Evolutionary conservation across 2,797 vertebrate genomes (phyloP).

Genomic region (Chiroxiphia lanceolata): DNA sequence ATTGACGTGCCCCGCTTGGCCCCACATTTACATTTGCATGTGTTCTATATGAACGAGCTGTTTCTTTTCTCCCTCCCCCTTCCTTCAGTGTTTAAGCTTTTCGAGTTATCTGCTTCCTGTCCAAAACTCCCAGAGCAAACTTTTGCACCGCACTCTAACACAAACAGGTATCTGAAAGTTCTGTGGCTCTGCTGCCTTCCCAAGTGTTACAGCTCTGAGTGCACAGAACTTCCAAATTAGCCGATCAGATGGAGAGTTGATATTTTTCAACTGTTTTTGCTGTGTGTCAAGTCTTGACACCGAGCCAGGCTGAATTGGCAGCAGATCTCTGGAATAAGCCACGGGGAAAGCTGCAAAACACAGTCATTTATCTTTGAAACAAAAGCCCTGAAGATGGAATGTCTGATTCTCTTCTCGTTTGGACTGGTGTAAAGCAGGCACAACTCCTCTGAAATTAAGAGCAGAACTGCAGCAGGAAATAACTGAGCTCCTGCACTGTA

Average conservation of each 20-base stretch:
- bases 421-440: not conserved
- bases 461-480: not conserved
- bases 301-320: conserved; percentile 43
- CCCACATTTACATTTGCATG: not conserved
- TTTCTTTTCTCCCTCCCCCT: not conserved
- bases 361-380: conserved; percentile 50
- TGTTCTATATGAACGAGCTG: not conserved
- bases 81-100: not conserved
- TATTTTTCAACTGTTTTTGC: conserved; percentile 30
- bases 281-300: conserved; percentile 30
- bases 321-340: conserved; percentile 23
- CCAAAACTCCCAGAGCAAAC: not conserved
- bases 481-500: not conserved
- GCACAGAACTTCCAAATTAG: not conserved
- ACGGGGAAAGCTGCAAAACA: conserved; percentile 42
- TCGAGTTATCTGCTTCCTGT: not conserved
- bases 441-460: not conserved
- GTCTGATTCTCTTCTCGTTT: not conserved
- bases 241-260: not conserved
- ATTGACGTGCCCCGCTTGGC: not conserved
- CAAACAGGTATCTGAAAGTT: not conserved
- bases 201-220: not conserved
- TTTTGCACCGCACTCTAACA: not conserved
- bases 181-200: not conserved
- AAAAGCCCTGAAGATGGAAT: conserved; percentile 38